Base-by-base conservation (phyloP, 2,113 vertebrate genomes). In the Mesembrinibis cayennensis region DNA sequence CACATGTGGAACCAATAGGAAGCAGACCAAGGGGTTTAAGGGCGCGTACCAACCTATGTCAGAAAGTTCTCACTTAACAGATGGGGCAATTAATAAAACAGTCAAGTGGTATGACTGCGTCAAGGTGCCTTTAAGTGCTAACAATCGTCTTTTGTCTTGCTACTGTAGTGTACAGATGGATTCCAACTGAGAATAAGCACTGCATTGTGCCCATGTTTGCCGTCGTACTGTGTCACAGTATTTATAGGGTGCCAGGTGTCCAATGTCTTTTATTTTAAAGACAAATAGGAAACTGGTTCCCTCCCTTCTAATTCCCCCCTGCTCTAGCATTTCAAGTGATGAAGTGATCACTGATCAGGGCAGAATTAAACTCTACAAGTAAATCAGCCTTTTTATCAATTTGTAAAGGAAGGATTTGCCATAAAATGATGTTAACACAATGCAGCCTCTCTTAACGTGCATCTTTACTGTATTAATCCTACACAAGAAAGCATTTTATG, bases 1-100 rank as follows among this genome's bases (percentile, higher is more conserved):
- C 98, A 98, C 98, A 98, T 98, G 98, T 98, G 98, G 98, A 98
- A 98, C 98, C 98, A 98, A 99, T 98, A 98, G 98, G 97, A 98
- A 98, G 97, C 98, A 98, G 98, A 98, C 96, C 87, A 96, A 97
- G 92, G 97, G 97, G 89, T 97, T 98, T 97, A 97, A 98, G 96
- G 98, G 97, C 38, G 10, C 82, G 94, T 97, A 98, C 97, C 97
- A 98, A 97, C 97, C 96, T 97, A 97, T 98, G 97, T 98, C 98
- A 98, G 96, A 98, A 97, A 97, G 95, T 95, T 97, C 98, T 98
- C 97, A 97, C 97, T 98, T 98, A 98, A 98, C 98, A 98, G 98
- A 98, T 98, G 97, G 97, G 86, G 97, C 97, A 98, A 98, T 98
- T 98, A 98, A 98, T 98, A 98, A 98, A 98, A 97, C 93, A 98